Evolutionary conservation across 2,797 vertebrate genomes (phyloP).

Genomic region (Scyliorhinus canicula): DNA sequence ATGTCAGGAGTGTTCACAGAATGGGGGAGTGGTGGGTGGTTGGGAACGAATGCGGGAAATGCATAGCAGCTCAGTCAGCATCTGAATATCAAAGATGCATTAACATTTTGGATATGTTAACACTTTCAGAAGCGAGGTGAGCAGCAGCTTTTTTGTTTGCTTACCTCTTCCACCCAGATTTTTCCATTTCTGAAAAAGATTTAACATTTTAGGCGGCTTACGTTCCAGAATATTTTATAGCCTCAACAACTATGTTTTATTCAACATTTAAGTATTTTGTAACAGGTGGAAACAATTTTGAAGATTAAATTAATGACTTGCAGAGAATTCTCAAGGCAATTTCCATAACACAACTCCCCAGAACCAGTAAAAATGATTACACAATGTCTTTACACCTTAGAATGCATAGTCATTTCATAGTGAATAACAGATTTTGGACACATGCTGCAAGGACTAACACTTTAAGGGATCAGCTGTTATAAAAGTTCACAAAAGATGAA

Average conservation of each 20-base stretch:
- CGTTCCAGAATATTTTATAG: neutral
- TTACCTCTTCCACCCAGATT: neutral
- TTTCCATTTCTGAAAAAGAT: neutral
- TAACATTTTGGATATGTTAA: neutral
- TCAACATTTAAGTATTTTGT: neutral
- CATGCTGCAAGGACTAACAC: neutral
- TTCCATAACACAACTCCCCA: neutral
- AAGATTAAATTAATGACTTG: conserved; percentile 7
- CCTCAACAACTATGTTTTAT: neutral
- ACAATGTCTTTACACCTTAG: neutral
- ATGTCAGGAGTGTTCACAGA: neutral
- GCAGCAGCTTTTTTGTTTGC: neutral
- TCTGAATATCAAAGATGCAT: neutral
- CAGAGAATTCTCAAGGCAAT: neutral
- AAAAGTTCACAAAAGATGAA: neutral
- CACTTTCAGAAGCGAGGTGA: neutral
- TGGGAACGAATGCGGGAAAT: neutral
- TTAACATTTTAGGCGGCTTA: neutral
- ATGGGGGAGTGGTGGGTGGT: neutral
- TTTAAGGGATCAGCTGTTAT: neutral
- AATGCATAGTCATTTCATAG: neutral
- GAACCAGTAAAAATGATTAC: conserved; percentile 6
- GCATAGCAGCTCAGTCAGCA: neutral
- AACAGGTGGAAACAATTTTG: neutral
- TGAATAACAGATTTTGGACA: neutral